These are phyloP conservation scores for Pyxicephalus adspersus DNA, from an alignment of 2,113 vertebrate species.

Conservation along the genomic window DNA sequence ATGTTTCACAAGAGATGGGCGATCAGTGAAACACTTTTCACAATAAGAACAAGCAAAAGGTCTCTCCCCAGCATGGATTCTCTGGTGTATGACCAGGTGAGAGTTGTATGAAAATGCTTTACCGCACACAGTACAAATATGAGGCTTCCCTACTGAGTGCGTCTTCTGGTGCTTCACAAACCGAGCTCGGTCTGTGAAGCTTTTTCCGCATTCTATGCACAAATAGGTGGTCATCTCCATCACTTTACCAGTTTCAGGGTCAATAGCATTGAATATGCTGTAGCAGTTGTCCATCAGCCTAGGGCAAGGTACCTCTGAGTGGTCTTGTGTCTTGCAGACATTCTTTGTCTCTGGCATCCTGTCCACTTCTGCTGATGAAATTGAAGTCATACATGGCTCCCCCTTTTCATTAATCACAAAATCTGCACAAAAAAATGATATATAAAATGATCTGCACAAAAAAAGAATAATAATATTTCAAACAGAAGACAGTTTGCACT, in stretches of 20 bases:
- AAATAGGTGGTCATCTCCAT: constrained; percentile 44
- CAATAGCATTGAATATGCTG: constrained; percentile 32
- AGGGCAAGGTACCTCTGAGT: neutral
- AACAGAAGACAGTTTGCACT: neutral
- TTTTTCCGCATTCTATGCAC: constrained; percentile 66
- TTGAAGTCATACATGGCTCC: neutral
- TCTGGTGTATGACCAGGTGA: constrained; percentile 67
- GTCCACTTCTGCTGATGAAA: neutral
- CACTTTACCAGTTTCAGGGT: constrained; percentile 16
- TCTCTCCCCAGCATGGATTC: constrained; percentile 69
- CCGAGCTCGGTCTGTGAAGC: constrained; percentile 64
- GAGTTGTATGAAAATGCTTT: constrained; percentile 66
- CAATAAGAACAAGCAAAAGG: constrained; percentile 68
- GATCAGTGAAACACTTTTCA: constrained; percentile 66
- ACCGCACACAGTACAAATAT: constrained; percentile 66
- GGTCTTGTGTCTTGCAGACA: constrained; percentile 22
- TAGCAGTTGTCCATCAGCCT: constrained; percentile 17
- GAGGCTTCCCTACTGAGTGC: constrained; percentile 63
- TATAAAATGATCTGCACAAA: too few relatives aligned
- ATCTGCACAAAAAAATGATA: neutral
- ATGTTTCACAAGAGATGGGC: constrained; percentile 67
- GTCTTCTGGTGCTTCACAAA: constrained; percentile 64
- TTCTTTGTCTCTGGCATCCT: neutral
- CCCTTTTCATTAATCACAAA: neutral
- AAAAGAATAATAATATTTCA: neutral